phyloP scores from a whole-genome alignment of 2,888 invertebrate genomes.

The Cheilosia scutellata region DNA sequence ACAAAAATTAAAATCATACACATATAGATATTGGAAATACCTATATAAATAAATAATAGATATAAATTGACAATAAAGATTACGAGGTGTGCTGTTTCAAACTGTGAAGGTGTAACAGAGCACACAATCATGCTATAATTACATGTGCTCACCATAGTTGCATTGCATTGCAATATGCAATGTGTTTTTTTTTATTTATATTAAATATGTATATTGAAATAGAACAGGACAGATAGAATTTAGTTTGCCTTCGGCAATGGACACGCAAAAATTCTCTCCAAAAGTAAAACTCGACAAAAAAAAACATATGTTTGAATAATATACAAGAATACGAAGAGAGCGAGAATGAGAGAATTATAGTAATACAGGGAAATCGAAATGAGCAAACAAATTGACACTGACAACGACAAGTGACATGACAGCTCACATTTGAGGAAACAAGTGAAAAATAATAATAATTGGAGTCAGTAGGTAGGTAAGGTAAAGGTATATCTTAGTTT shows the following conservation, averaged over 20 bases:
- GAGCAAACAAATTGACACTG: background rate
- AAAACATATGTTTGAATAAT: constrained; percentile 21
- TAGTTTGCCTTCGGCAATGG: background rate
- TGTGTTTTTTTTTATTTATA: constrained; percentile 24
- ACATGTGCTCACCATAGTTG: constrained; percentile 51
- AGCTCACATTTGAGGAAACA: constrained; percentile 42
- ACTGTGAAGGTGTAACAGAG: constrained; percentile 3
- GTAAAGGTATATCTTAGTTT: too few relatives aligned
- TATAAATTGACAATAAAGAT: constrained; percentile 13
- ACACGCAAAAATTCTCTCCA: constrained; percentile 16
- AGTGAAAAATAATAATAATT: constrained; percentile 26
- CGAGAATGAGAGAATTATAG: constrained; percentile 19
- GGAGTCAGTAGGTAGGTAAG: too few relatives aligned
- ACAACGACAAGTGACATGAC: constrained; percentile 31
- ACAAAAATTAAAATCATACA: too few relatives aligned
- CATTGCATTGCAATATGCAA: constrained; percentile 5
- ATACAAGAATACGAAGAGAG: constrained; percentile 7
- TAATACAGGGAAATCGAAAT: constrained; percentile 19
- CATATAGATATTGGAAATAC: too few relatives aligned
- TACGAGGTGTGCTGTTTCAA: background rate
- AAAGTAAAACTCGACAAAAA: constrained; percentile 23
- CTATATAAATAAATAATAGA: too few relatives aligned
- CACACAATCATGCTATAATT: constrained; percentile 16
- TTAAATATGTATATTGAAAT: too few relatives aligned
- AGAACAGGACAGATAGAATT: too few relatives aligned